A percentile compares a stretch with the other conserved stretches of the same genome.
These are phyloP conservation scores for Onychostoma macrolepis DNA, from an alignment of 2,113 vertebrate genomes.

Conservation along the genomic window DNA sequence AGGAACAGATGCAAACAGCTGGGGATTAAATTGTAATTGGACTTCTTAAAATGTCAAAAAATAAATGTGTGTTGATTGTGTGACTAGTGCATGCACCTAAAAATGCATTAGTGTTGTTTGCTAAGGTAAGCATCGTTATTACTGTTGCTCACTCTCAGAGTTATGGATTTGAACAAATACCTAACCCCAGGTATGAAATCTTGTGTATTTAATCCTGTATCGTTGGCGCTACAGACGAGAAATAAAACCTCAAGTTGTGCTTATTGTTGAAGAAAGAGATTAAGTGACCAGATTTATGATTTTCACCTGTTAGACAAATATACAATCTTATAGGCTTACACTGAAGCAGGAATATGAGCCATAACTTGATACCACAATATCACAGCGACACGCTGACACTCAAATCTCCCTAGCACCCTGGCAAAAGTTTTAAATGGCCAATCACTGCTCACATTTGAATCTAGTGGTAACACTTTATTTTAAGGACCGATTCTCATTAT, in stretches of 20 bases:
- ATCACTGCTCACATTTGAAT: too few relatives aligned
- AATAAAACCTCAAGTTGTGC: background rate
- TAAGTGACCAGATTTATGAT: background rate
- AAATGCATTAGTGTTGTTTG: background rate
- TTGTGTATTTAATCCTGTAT: background rate
- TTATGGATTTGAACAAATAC: background rate
- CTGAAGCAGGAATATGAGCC: background rate
- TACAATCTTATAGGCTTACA: too few relatives aligned
- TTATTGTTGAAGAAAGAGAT: background rate
- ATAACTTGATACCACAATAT: background rate
- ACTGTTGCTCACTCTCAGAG: background rate
- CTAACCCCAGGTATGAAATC: background rate
- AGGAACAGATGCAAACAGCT: constrained; percentile 26
- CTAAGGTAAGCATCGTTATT: background rate
- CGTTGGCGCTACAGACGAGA: background rate
- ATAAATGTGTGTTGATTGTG: constrained; percentile 5
- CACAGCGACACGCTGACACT: background rate
- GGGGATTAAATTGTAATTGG: constrained; percentile 14
- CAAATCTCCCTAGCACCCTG: too few relatives aligned
- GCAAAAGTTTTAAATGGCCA: too few relatives aligned
- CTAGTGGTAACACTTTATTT: too few relatives aligned
- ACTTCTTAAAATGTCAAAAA: background rate
- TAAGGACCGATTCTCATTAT: too few relatives aligned
- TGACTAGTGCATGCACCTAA: background rate
- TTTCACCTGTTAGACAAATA: background rate